phyloP scores from a whole-genome alignment of 2,888 invertebrate species.

The Agrypnus murinus region DNA sequence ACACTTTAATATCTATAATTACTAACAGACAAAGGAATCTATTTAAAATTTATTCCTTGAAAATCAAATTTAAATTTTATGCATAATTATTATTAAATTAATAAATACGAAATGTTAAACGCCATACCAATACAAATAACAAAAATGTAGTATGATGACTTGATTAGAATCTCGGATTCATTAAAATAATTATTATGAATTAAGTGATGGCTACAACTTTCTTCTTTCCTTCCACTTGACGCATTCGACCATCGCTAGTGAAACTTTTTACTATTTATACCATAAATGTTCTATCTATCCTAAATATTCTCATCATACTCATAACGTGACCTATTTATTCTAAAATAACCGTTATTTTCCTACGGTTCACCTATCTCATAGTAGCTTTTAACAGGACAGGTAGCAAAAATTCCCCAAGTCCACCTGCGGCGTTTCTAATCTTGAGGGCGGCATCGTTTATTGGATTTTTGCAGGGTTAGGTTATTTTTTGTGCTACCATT shows the following conservation, averaged over 20 bases:
- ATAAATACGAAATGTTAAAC: too few species aligned
- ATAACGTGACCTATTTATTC: slow-evolving; percentile 41
- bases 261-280: slow-evolving; percentile 38
- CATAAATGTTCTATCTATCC: slow-evolving; percentile 6
- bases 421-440: slow-evolving; percentile 23
- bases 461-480: slow-evolving; percentile 26
- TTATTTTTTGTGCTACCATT: slow-evolving; percentile 20
- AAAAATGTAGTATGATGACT: slow-evolving; percentile 9
- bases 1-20: background rate
- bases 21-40: background rate
- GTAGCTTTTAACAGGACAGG: slow-evolving; percentile 38
- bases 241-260: slow-evolving; percentile 37
- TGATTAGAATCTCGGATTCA: background rate
- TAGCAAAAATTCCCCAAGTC: slow-evolving; percentile 41
- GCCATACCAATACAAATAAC: too few species aligned
- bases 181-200: slow-evolving; percentile 25
- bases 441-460: slow-evolving; percentile 37
- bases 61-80: background rate
- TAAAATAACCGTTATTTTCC: slow-evolving; percentile 42
- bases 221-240: slow-evolving; percentile 35
- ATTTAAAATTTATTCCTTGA: background rate
- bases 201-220: slow-evolving; percentile 38
- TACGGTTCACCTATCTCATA: slow-evolving; percentile 34
- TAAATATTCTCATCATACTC: slow-evolving; percentile 10
- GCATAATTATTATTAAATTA: too few species aligned